Evolutionary conservation across 1,140 invertebrate species (phyloP), one percentile per base, ranked within the genome.

Genomic region (Olivierus martensii): DNA sequence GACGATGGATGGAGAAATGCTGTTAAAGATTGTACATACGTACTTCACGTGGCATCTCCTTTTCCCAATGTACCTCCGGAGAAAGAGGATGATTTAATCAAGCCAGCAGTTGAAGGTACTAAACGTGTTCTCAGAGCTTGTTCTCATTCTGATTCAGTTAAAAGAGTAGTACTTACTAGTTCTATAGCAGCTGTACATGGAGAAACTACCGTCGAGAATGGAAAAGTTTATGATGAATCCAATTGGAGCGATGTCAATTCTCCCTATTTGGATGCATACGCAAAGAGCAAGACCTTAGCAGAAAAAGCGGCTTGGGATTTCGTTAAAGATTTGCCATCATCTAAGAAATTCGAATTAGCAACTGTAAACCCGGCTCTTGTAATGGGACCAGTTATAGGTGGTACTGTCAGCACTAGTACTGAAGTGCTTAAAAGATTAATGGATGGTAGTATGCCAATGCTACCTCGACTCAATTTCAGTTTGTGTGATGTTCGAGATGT

Each of bases 231-330:
- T 55, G 68, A 61, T 17, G 76, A 78, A 60, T 67, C 69, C 14
- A 70, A 75, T 52, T 78, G 77, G 77, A 69, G 67, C 18, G 67
- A 74, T 50, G 39, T 66, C 7, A 64, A 69, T 11, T 57, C 57
- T 21, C 45, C 58, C 17, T 57, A 60, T 42, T 57, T 72, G 18
- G 67, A 68, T 41, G 59, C 66, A 14, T 77, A 78, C 54, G 61
- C 65, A 11, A 71, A 71, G 59, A 73, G 71, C 43, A 79, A 79
- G 59, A 71, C 71, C 14, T 50, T 74, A 42, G 76, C 77, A 9
- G 76, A 78, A 62, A 73, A 68, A 59, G 70, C 73, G 34, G 77
- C 77, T 2, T 79, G 77, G 76, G 70, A 78, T 44, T 78, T 73
- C 59, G 62, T 75, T 4, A 67, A 71, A 51, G 63, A 67, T 51